Evolutionary conservation across 2,797 vertebrate genomes (phyloP), one percentile per base, ranked within the genome.

Genomic region (Peromyscus nudipes): DNA sequence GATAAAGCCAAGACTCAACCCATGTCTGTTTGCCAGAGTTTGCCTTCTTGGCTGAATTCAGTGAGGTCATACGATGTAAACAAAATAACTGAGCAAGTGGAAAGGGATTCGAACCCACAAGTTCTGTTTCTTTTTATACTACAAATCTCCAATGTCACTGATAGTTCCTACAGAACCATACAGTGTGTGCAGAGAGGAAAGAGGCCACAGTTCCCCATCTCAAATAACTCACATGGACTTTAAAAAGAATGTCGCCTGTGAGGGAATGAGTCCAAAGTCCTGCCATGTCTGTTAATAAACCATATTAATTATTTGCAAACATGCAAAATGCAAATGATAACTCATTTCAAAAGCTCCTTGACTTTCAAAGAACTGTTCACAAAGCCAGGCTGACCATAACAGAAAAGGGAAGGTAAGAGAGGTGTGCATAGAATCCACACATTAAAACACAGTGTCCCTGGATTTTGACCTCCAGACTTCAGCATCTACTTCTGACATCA

Each of bases 271-370:
- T 97, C 85, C 94, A 96, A 97, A 98, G 98, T 97, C 89, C 92
- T 79, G n/a, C n/a, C 25, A 0, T 75, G 65, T 87, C 96, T 97
- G 96, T 97, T 97, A 98, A 97, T 97, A 92, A 96, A 92, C 93
- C 92, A 75, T 96, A 97, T 91, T 95, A 97, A 97, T 97, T 97
- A 96, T 98, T 97, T 95, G 92, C 92, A 94, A 97, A 96, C 69
- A 73, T 80, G 75, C 62, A 95, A 97, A 96, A 93, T 92, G 23
- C 57, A 97, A 95, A 91, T 94, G 86, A 92, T 67, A 81, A 87
- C 82, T 94, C 49, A 46, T 91, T 97, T 82, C 80, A 77, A 62
- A 62, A 96, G 37, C 14, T 91, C 76, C 62, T 87, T 96, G 52
- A 97, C 29, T 95, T 95, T 90, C 71, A 96, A 94, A n/a, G 49